Evolutionary conservation across 2,113 vertebrate species (phyloP), one percentile per base, ranked within the genome.

Genomic region (Petrocephalus microphthalmus): DNA sequence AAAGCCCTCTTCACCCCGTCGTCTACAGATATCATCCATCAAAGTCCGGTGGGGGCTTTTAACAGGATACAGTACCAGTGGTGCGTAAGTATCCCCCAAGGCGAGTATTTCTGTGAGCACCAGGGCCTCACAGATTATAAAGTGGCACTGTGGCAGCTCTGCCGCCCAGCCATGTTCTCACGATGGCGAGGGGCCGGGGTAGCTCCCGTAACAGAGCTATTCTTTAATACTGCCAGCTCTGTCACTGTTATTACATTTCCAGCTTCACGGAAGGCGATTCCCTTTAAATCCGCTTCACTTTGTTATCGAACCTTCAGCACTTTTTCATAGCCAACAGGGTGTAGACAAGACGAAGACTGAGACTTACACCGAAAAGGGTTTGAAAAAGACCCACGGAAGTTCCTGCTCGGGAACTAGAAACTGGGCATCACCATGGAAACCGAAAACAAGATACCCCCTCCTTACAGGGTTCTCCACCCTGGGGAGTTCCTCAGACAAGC

Each of bases 11-110:
- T 90, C 88, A 82, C 87, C 84, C 89, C 47, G 84, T 85, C 64
- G 52, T 57, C 83, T n/a, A 19, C 90, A 88, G 90, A 90, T 90
- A 89, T 89, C 90, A 88, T 94, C 93, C 93, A 90, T 84, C 89
- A 91, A 92, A 92, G 92, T 93, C 91, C 92, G 90, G 92, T 88
- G 74, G 85, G 90, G 91, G 89, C 92, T 91, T 92, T 87, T 85
- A 90, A 85, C 89, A 8, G 85, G 7, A 45, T 78, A 78, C 49
- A 91, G 91, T 88, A 89, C 22, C 56, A 89, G 91, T 67, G 49
- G n/a, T 53, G 5, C 29, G 0, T 19, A 45, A 22, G 29, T 78
- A 25, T 71, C 10, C 49, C 19, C 25, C 64, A 20, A 83, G 42
- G 45, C 45, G 74, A 19, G 74, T 1, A 3, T 20, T 29, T 29